phyloP scores from a whole-genome alignment of 2,797 vertebrate species.

The Xenopus petersii region DNA sequence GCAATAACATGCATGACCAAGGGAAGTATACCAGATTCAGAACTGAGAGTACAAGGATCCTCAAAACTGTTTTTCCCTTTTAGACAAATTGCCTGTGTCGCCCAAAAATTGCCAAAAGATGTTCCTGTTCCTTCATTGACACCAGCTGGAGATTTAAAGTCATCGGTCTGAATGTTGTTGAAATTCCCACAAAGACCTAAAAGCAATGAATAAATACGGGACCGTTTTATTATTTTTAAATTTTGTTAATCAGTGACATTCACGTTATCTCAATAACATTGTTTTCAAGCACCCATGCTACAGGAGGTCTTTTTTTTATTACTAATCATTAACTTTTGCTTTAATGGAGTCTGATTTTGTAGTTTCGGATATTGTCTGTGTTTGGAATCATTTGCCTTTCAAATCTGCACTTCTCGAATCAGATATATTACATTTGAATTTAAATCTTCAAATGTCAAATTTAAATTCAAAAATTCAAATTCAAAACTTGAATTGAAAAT shows the following conservation, averaged over 20 bases:
- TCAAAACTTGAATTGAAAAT: no score
- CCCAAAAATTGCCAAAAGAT: constrained; percentile 42
- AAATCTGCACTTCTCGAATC: no score
- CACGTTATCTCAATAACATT: not conserved
- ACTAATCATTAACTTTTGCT: no score
- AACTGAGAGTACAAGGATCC: constrained; percentile 32
- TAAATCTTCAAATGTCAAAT: no score
- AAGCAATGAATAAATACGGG: not conserved
- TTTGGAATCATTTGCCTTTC: no score
- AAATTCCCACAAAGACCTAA: constrained; percentile 47
- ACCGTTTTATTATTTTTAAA: not conserved
- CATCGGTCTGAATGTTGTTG: constrained; percentile 42
- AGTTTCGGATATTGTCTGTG: no score
- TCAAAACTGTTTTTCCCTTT: constrained; percentile 30
- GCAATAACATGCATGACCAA: not conserved
- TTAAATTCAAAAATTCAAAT: no score
- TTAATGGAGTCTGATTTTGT: no score
- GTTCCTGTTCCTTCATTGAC: constrained; percentile 37
- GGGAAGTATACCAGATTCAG: constrained; percentile 59
- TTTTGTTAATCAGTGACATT: no score
- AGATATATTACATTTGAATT: no score
- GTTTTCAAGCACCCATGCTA: no score
- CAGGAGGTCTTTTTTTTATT: no score
- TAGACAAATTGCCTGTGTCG: constrained; percentile 17
- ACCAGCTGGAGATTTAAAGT: constrained; percentile 35